A percentile compares a stretch with the other conserved stretches of the same genome.
Conservation (phyloP, 30 jellyfish, hydroid and myxozoan genomes). For the Cassiopea andromeda region DNA sequence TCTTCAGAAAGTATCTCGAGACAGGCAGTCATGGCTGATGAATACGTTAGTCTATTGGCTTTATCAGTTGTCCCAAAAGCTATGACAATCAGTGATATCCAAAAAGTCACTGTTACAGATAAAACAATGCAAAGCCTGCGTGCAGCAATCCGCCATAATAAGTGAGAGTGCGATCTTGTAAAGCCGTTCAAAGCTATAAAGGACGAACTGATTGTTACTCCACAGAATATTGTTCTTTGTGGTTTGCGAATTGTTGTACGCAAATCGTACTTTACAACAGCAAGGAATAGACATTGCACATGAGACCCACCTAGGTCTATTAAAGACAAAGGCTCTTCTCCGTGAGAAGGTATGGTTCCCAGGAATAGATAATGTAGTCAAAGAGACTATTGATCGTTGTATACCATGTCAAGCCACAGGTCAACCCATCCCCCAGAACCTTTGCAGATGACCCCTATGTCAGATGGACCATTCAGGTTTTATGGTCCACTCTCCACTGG, state of each 20-base stretch:
- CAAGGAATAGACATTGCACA: conserved; percentile 37
- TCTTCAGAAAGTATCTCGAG: not conserved
- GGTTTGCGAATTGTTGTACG: conserved; percentile 51
- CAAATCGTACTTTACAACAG: conserved; percentile 17
- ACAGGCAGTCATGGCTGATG: not conserved
- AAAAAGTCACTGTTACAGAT: conserved; percentile 1
- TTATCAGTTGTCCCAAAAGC: conserved; percentile 4
- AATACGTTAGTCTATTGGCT: conserved; percentile 5
- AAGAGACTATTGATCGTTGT: conserved; percentile 41
- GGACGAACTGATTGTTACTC: conserved; percentile 37
- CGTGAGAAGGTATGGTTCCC: conserved; percentile 63
- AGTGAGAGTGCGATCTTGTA: conserved; percentile 16
- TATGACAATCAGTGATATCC: not conserved
- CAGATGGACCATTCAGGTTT: conserved; percentile 59
- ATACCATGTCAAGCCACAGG: conserved; percentile 58
- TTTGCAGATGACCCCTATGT: conserved; percentile 8
- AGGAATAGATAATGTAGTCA: conserved; percentile 33
- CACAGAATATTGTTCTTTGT: conserved; percentile 22
- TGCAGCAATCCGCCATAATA: conserved; percentile 2
- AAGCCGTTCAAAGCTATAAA: conserved; percentile 22
- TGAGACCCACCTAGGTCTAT: conserved; percentile 64
- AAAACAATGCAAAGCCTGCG: not conserved
- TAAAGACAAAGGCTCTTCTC: conserved; percentile 48
- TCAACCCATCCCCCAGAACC: conserved; percentile 24
- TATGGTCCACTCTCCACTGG: conserved; percentile 57